A percentile compares a stretch with the other conserved stretches of the same genome.
phyloP scores from a whole-genome alignment of 2,888 invertebrate genomes.

The Lysandra bellargus region DNA sequence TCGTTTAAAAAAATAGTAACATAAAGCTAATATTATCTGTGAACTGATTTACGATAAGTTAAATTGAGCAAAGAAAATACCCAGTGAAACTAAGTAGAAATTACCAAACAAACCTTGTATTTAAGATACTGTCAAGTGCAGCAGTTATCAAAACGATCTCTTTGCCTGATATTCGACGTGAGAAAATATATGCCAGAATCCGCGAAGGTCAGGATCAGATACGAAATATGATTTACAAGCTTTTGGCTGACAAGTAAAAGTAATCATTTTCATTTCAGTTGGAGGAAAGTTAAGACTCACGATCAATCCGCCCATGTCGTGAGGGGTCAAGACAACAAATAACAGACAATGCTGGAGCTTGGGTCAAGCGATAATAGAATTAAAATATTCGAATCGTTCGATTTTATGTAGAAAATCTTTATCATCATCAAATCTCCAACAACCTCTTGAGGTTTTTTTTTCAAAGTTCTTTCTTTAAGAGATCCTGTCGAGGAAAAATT shows the following conservation, averaged over 20 bases:
- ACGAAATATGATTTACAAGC: conserved; percentile 18
- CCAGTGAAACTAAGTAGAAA: background rate
- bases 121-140: background rate
- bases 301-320: conserved; percentile 62
- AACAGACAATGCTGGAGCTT: conserved; percentile 38
- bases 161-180: background rate
- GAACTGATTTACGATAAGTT: background rate
- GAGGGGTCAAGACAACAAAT: conserved; percentile 64
- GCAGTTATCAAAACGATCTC: background rate
- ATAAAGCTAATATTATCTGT: background rate
- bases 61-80: background rate
- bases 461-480: background rate
- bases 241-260: conserved; percentile 33
- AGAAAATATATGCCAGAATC: conserved; percentile 4
- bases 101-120: background rate
- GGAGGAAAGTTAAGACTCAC: conserved; percentile 39
- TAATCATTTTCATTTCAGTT: conserved; percentile 36
- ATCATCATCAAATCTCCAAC: background rate
- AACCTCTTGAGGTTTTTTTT: background rate
- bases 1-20: background rate
- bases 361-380: conserved; percentile 48
- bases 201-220: conserved; percentile 23
- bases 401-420: background rate
- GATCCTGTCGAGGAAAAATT: background rate
- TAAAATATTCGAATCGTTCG: conserved; percentile 55